These are phyloP conservation scores for Phymastichus coffea DNA, from an alignment of 1,140 invertebrate species.

Conservation along the genomic window DNA sequence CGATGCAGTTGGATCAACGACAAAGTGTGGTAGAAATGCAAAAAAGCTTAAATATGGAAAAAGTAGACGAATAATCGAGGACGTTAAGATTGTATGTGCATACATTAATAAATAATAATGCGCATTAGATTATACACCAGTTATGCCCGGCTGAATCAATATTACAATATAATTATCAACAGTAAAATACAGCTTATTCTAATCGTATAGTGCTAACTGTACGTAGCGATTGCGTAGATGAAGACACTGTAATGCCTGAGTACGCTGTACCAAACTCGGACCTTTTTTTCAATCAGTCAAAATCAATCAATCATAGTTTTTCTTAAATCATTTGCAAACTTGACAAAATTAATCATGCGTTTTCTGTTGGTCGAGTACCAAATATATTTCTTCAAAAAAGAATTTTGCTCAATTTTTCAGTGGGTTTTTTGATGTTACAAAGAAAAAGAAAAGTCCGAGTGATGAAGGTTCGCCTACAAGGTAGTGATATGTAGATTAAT, in stretches of 20 bases:
- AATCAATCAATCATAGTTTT: too few relatives aligned
- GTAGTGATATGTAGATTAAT: conserved; percentile 50
- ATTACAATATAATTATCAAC: conserved; percentile 38
- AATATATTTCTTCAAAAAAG: too few relatives aligned
- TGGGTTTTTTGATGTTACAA: background rate
- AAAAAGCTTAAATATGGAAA: background rate
- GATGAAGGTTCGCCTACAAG: conserved; percentile 43
- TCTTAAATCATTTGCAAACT: too few relatives aligned
- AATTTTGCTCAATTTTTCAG: too few relatives aligned
- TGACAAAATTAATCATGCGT: too few relatives aligned
- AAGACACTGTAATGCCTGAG: conserved; percentile 46
- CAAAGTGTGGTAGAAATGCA: background rate
- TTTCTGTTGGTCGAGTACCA: too few relatives aligned
- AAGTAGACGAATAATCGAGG: background rate
- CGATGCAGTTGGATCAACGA: background rate
- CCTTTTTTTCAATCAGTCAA: background rate
- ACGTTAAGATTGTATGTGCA: background rate
- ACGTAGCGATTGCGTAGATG: conserved; percentile 51
- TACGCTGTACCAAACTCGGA: conserved; percentile 33
- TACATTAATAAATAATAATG: background rate
- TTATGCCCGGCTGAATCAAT: background rate
- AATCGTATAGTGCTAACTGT: conserved; percentile 51
- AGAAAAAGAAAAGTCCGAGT: conserved; percentile 30
- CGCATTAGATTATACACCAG: background rate
- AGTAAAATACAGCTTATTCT: conserved; percentile 40